A percentile compares a stretch with the other conserved stretches of the same genome.
Conservation (phyloP, 1,140 invertebrate species). For the Meloidogyne exigua region DNA sequence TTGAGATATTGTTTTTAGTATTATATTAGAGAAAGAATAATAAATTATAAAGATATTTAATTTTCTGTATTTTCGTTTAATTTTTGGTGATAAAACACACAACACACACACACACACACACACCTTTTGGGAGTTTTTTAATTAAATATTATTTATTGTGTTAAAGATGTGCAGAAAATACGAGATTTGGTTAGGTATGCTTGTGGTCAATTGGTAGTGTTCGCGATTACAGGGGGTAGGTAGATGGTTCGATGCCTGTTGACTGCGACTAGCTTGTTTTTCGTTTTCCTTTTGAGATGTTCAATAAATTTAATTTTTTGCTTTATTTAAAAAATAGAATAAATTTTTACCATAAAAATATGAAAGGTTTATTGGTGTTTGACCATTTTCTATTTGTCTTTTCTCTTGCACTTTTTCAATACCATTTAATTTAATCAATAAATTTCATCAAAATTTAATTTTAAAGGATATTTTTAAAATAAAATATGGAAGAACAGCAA, state of each 20-base stretch:
- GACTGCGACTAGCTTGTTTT: not conserved
- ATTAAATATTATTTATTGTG: not conserved
- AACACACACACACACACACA: no score
- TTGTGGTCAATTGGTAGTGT: not conserved
- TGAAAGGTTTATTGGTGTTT: no score
- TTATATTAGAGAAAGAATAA: not conserved
- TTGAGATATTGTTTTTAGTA: not conserved
- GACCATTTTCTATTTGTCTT: not conserved
- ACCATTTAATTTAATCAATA: not conserved
- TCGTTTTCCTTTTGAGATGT: no score
- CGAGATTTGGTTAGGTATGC: no score
- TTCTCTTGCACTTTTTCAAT: not conserved
- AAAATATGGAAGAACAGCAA: slow-evolving; percentile 15
- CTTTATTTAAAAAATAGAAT: no score
- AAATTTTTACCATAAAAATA: no score
- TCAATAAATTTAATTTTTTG: no score
- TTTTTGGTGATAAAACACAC: not conserved
- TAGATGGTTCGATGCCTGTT: not conserved
- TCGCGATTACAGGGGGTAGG: not conserved
- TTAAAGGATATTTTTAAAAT: not conserved
- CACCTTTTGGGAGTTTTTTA: not conserved
- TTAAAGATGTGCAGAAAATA: no score
- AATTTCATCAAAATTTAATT: not conserved
- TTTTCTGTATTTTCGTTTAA: not conserved
- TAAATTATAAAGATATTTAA: not conserved